Evolutionary conservation across 2,113 vertebrate species (phyloP).

Genomic region (Prinia subflava): DNA sequence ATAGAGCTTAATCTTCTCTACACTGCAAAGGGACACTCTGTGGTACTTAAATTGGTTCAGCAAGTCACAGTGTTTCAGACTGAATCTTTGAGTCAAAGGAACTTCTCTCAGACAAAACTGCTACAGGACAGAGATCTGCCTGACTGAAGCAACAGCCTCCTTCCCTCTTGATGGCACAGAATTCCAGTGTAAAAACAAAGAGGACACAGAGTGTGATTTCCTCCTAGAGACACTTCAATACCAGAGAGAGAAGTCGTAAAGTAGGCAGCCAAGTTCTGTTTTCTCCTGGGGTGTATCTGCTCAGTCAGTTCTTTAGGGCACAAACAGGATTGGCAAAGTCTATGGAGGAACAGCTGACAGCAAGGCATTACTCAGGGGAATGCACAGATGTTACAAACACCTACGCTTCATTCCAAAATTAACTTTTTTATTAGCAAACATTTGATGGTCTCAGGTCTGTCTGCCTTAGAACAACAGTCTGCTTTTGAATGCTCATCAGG

Average conservation of each 20-base stretch:
- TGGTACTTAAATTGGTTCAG: neutral
- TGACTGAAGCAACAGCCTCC: neutral
- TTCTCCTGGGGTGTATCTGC: neutral
- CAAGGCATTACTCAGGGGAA: conserved; percentile 22
- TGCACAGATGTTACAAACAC: conserved; percentile 43
- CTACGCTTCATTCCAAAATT: conserved; percentile 43
- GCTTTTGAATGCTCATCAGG: neutral
- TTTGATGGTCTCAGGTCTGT: neutral
- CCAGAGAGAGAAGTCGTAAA: neutral
- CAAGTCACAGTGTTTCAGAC: neutral
- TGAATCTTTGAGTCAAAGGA: neutral
- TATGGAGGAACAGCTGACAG: conserved; percentile 26
- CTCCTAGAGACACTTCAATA: neutral
- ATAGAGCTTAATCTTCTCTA: neutral
- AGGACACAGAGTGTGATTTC: neutral
- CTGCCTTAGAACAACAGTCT: conserved; percentile 24
- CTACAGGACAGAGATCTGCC: neutral
- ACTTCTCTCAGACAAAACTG: neutral
- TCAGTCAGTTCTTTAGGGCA: neutral
- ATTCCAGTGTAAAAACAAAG: neutral
- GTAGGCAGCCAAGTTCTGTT: neutral
- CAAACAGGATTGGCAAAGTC: neutral
- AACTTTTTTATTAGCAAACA: conserved; percentile 57
- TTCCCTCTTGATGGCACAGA: neutral
- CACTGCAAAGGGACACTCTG: neutral